A percentile compares a stretch with the other conserved stretches of the same genome.
Conservation (phyloP, 1,140 invertebrate species). For the Drosophila saltans region DNA sequence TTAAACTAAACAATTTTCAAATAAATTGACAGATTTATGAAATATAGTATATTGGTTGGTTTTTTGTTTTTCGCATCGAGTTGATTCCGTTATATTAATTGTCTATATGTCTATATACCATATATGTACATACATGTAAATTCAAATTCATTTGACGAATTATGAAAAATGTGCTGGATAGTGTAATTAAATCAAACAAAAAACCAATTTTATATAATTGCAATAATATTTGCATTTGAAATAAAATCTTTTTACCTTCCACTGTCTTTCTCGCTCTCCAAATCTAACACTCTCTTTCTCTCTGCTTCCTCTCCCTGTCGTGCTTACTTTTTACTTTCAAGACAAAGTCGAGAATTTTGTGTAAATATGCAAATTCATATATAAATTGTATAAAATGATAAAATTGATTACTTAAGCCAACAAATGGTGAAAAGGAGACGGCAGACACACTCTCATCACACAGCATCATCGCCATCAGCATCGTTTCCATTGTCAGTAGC, state of each 20-base stretch:
- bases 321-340: background rate
- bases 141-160: too few species aligned
- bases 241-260: background rate
- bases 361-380: conserved; percentile 47
- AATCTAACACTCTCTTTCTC: background rate
- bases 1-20: too few species aligned
- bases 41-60: too few species aligned
- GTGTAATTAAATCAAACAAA: background rate
- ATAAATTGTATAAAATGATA: conserved; percentile 48
- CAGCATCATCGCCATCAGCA: conserved; percentile 26
- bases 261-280: too few species aligned
- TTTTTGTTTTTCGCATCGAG: too few species aligned
- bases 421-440: conserved; percentile 40
- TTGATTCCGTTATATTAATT: too few species aligned
- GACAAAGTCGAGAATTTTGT: conserved; percentile 32
- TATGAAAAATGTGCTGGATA: too few species aligned
- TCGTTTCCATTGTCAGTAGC: conserved; percentile 12
- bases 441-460: conserved; percentile 8
- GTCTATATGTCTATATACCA: too few species aligned
- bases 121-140: too few species aligned
- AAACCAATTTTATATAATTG: conserved; percentile 22
- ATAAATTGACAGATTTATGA: too few species aligned
- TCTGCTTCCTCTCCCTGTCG: background rate
- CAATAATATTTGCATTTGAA: conserved; percentile 43
- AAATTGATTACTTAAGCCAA: conserved; percentile 54